phyloP scores from a whole-genome alignment of 37 sponge, comb jelly and placozoan genomes.

The Beroe ovata region DNA sequence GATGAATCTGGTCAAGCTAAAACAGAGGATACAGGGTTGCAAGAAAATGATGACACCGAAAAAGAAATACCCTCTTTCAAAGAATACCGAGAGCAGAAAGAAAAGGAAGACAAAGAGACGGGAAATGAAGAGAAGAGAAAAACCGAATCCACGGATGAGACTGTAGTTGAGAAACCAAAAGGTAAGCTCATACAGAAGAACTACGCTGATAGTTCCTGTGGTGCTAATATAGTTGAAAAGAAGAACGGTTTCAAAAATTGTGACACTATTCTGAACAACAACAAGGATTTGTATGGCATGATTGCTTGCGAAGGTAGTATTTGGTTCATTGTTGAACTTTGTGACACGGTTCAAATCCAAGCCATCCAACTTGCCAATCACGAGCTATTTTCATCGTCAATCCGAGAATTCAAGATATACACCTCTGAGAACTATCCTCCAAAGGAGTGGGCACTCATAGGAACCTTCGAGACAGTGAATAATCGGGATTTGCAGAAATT shows the following conservation, averaged over 20 bases:
- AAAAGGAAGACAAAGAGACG: background rate
- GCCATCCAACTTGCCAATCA: slow-evolving; percentile 46
- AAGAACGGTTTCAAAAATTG: slow-evolving; percentile 48
- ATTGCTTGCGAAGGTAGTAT: slow-evolving; percentile 54
- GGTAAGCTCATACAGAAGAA: slow-evolving; percentile 52
- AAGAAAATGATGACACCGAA: background rate
- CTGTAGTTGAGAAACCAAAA: slow-evolving; percentile 31
- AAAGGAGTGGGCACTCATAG: slow-evolving; percentile 33
- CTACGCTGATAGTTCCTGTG: slow-evolving; percentile 53
- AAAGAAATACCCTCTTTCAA: slow-evolving; percentile 51
- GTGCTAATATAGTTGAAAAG: slow-evolving; percentile 47
- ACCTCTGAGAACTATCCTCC: slow-evolving; percentile 52
- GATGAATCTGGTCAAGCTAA: background rate
- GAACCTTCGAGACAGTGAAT: slow-evolving; percentile 41
- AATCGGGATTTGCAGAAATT: slow-evolving; percentile 35
- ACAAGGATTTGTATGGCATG: slow-evolving; percentile 60
- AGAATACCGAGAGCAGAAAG: slow-evolving; percentile 61
- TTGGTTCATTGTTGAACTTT: slow-evolving; percentile 61
- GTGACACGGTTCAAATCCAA: slow-evolving; percentile 61
- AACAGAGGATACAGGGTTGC: background rate
- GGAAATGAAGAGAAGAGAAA: slow-evolving; percentile 23
- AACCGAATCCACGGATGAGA: background rate
- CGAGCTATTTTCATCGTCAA: slow-evolving; percentile 53
- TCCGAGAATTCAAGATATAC: slow-evolving; percentile 44
- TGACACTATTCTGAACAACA: slow-evolving; percentile 36